Evolutionary conservation across 2,113 vertebrate species (phyloP).

Genomic region (Coptodon bakossiorum): DNA sequence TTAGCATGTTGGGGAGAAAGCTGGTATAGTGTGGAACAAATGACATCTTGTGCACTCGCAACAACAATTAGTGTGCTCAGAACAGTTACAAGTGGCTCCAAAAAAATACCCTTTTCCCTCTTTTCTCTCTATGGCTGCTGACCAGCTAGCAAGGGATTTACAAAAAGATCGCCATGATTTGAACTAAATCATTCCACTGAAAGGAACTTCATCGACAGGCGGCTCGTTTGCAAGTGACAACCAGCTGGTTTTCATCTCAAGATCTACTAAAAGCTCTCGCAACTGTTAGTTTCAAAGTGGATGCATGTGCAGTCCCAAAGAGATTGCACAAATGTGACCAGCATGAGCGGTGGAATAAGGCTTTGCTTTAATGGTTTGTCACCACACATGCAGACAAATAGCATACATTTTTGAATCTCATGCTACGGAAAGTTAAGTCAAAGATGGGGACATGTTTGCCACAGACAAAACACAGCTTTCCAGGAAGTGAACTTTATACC

Average conservation of each 20-base stretch:
- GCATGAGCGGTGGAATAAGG: neutral
- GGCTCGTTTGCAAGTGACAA: neutral
- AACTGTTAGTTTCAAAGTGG: neutral
- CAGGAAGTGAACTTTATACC: neutral
- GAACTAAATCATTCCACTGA: neutral
- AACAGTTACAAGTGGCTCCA: neutral
- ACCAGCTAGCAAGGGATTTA: neutral
- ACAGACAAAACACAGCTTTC: neutral
- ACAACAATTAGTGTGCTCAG: neutral
- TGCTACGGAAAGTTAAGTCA: rapidly evolving
- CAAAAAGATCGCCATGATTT: neutral
- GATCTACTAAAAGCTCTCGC: neutral
- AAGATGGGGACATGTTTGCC: neutral
- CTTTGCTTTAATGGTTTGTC: neutral
- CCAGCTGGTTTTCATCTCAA: neutral
- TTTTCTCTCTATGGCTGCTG: neutral
- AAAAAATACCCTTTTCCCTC: neutral
- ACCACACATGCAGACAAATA: neutral
- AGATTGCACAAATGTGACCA: neutral
- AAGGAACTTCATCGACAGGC: neutral
- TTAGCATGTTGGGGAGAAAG: neutral
- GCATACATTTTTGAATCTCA: neutral
- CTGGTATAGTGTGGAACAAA: neutral
- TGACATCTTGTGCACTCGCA: neutral
- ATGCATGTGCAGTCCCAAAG: neutral